phyloP scores from a whole-genome alignment of 2,888 invertebrate genomes.

The Caenorhabditis drosophilae region DNA sequence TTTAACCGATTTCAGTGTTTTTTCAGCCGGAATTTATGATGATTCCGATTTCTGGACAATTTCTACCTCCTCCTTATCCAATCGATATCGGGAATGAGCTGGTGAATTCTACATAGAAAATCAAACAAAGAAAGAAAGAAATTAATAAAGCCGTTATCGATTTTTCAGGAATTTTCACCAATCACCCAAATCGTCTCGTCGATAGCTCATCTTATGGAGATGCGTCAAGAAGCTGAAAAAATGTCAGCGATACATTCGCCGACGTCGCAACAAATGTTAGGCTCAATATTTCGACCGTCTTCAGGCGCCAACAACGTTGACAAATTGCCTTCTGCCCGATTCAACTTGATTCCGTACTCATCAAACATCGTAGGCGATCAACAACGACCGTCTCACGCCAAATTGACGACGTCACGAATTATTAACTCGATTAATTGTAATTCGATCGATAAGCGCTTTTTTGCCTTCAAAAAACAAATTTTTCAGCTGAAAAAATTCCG shows the following conservation, averaged over 20 bases:
- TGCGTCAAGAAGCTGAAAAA: slow-evolving; percentile 25
- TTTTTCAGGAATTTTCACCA: slow-evolving; percentile 32
- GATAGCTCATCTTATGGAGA: slow-evolving; percentile 27
- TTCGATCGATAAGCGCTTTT: background rate
- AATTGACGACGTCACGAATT: slow-evolving; percentile 13
- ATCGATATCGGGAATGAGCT: slow-evolving; percentile 23
- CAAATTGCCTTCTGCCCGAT: slow-evolving; percentile 4
- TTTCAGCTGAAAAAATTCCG: slow-evolving; percentile 20
- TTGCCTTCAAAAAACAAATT: background rate
- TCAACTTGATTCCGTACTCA: slow-evolving; percentile 25
- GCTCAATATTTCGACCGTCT: background rate
- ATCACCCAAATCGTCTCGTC: slow-evolving; percentile 35
- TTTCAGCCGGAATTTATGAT: too few relatives aligned
- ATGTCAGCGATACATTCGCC: background rate
- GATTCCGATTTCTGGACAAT: too few relatives aligned
- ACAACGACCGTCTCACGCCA: slow-evolving; percentile 5
- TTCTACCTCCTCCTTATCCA: too few relatives aligned
- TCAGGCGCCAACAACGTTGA: slow-evolving; percentile 3
- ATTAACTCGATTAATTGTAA: slow-evolving; percentile 29
- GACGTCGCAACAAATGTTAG: background rate
- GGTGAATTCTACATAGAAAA: too few relatives aligned
- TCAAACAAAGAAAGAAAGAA: too few relatives aligned
- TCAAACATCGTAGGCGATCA: too few relatives aligned
- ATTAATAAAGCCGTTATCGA: too few relatives aligned
- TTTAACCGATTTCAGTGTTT: too few relatives aligned